Conservation (phyloP, 2,888 invertebrate genomes). For the Falcaria lacertinaria region DNA sequence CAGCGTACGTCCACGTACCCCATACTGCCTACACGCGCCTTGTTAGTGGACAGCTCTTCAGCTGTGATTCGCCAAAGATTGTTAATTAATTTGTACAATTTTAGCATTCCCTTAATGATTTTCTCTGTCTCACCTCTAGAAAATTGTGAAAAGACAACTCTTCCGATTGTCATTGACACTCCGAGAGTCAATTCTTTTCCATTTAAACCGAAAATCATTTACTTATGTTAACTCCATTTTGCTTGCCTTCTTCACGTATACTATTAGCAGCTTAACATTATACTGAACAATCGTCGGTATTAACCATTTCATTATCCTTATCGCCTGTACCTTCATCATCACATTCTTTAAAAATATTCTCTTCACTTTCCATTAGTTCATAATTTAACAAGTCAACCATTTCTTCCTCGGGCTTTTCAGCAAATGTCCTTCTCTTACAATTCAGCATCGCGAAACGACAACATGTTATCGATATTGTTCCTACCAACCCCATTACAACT, state of each 20-base stretch:
- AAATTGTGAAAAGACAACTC: too few species aligned
- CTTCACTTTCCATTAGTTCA: conserved; percentile 27
- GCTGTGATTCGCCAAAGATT: conserved; percentile 4
- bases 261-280: too few species aligned
- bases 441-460: conserved; percentile 17
- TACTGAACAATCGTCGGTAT: too few species aligned
- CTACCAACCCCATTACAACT: conserved; percentile 24
- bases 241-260: too few species aligned
- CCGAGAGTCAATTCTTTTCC: too few species aligned
- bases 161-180: too few species aligned
- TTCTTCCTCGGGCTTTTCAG: conserved; percentile 3
- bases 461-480: conserved; percentile 22
- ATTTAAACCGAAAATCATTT: too few species aligned
- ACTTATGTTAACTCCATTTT: too few species aligned
- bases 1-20: conserved; percentile 35
- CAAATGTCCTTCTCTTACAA: conserved; percentile 5
- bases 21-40: conserved; percentile 43
- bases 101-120: neutral
- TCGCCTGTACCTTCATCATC: conserved; percentile 11
- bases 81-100: neutral
- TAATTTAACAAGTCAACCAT: conserved; percentile 24
- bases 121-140: too few species aligned
- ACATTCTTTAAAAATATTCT: conserved; percentile 31
- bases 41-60: conserved; percentile 49
- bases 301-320: conserved; percentile 1